Conservation (phyloP, 92 coral and sea anemone genomes). For the Phenganax marumi region DNA sequence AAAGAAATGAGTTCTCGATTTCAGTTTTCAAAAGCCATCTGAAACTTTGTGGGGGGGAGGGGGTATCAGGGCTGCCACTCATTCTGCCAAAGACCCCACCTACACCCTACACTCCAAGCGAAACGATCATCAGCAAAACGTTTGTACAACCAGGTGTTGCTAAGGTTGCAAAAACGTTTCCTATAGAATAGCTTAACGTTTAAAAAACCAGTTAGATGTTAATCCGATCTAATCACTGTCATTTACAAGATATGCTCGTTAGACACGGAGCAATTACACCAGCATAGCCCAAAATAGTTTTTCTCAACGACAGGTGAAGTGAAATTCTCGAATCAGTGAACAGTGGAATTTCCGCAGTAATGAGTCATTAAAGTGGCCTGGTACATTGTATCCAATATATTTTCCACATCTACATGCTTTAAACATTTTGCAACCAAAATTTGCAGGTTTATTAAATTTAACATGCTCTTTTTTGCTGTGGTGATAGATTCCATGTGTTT, state of each 20-base stretch:
- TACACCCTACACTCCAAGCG: neutral
- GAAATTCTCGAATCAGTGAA: conserved; percentile 1
- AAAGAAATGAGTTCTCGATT: too few species aligned
- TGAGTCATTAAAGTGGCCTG: neutral
- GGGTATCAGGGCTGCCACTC: too few species aligned
- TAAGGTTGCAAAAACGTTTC: neutral
- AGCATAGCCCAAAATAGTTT: neutral
- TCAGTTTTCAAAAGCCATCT: too few species aligned
- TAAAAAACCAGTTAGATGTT: neutral
- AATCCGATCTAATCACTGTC: neutral
- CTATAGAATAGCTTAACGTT: neutral
- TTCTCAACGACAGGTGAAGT: neutral
- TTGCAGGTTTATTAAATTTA: too few species aligned
- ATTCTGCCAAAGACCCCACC: neutral
- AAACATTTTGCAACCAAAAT: too few species aligned
- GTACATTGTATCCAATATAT: neutral
- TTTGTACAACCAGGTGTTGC: neutral
- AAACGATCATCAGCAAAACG: neutral
- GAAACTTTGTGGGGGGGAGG: too few species aligned
- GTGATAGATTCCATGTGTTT: too few species aligned
- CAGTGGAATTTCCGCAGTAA: conserved; percentile 5
- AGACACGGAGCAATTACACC: conserved; percentile 1
- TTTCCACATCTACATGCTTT: too few species aligned
- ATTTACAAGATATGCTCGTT: neutral
- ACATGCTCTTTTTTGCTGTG: too few species aligned